Percentiles rank a stretch among this genome's conserved stretches.
phyloP scores from a whole-genome alignment of 2,113 vertebrate genomes.

The Hymenochirus boettgeri region DNA sequence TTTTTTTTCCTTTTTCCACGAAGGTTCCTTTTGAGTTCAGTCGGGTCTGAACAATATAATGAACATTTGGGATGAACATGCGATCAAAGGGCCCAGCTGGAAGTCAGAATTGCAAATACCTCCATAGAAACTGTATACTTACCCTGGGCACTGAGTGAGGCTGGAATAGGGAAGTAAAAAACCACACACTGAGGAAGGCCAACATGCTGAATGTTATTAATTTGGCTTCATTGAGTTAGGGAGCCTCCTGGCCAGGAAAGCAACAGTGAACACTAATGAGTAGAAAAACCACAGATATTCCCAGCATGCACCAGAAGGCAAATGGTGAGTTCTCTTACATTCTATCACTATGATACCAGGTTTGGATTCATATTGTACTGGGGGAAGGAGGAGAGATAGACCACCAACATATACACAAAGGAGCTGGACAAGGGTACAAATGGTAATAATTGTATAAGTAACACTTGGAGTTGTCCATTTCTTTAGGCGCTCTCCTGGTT shows the following conservation, averaged over 20 bases:
- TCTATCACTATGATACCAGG: slow-evolving; percentile 9
- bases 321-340: slow-evolving; percentile 32
- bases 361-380: slow-evolving; percentile 4
- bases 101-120: neutral
- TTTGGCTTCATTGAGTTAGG: slow-evolving; percentile 33
- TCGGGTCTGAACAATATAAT: neutral
- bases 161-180: slow-evolving; percentile 22
- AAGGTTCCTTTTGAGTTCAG: neutral
- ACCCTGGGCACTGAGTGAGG: slow-evolving; percentile 3
- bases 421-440: slow-evolving; percentile 20
- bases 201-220: slow-evolving; percentile 43
- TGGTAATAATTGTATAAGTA: neutral
- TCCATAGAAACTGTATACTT: slow-evolving; percentile 10
- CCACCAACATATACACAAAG: slow-evolving; percentile 19
- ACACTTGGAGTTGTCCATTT: slow-evolving; percentile 8
- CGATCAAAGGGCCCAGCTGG: neutral
- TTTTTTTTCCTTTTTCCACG: neutral
- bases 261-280: slow-evolving; percentile 34
- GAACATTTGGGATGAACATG: neutral
- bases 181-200: slow-evolving; percentile 28
- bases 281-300: slow-evolving; percentile 35
- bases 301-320: slow-evolving; percentile 41
- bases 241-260: slow-evolving; percentile 34
- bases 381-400: neutral
- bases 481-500: neutral